A percentile compares a stretch with the other conserved stretches of the same genome.
phyloP scores from a whole-genome alignment of 1,140 invertebrate species.

The Cheumatopsyche charites region DNA sequence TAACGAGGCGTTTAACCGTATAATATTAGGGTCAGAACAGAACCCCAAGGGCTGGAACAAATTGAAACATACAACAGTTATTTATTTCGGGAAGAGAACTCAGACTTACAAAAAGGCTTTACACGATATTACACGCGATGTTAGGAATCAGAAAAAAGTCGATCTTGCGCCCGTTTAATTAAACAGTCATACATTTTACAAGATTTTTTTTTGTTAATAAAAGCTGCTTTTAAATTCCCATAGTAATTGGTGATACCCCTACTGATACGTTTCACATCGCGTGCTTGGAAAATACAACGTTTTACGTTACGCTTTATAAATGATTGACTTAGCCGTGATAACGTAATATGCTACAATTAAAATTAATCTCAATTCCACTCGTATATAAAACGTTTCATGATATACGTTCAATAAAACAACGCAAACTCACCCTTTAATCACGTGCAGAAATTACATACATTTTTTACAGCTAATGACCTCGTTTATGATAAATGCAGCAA shows the following conservation, averaged over 20 bases:
- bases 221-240: neutral
- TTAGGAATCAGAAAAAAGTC: neutral
- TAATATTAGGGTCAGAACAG: conserved; percentile 31
- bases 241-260: conserved; percentile 12
- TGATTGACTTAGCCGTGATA: neutral
- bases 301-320: conserved; percentile 9
- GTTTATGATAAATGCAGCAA: too few relatives aligned
- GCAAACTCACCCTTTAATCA: neutral
- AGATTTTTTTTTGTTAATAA: conserved; percentile 6
- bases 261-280: conserved; percentile 22
- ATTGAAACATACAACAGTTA: conserved; percentile 42
- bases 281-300: conserved; percentile 3
- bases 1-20: conserved; percentile 43
- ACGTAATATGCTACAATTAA: too few relatives aligned
- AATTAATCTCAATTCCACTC: neutral
- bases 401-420: neutral
- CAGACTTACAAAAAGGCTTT: neutral
- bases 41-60: conserved; percentile 39
- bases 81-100: conserved; percentile 28
- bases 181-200: conserved; percentile 2
- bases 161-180: conserved; percentile 4
- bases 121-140: conserved; percentile 27
- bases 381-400: neutral
- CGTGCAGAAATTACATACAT: neutral
- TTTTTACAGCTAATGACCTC: neutral